Base-by-base conservation (phyloP, 2,113 vertebrate genomes). In the Chionomys nivalis region DNA sequence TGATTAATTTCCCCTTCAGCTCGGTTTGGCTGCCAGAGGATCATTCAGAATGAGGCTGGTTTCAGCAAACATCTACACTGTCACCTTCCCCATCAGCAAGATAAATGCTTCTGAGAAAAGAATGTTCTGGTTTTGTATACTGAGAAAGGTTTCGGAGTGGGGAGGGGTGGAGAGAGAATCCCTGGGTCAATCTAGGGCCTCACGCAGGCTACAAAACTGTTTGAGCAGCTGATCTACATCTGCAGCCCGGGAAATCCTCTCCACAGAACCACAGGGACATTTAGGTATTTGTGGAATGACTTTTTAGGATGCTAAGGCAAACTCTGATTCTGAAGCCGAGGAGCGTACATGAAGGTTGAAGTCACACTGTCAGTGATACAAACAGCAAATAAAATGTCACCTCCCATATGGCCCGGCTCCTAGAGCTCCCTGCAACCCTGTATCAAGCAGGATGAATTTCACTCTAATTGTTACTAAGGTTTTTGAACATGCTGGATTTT, bases 1-100 rank as follows among this genome's bases (percentile, higher is more conserved):
- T 93, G 93, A 96, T 96, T 93, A 91, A 93, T 97, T 89, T 96
- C 88, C 28, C 78, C 55, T 97, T 93, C 81, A 91, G 58, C 66
- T 92, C 91, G 55, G 13, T n/a, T 92, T 89, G 87, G 63, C 87
- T 87, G 81, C 81, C 89, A 94, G 81, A 72, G 75, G 72, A 87
- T 91, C 65, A 42, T 70, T 86, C 92, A 89, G 87, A 87, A 88
- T 90, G 87, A 52, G 66, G 63, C 70, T 44, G 55, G 75, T 95
- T 94, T 96, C 89, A 66, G 87, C 77, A 86, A 94, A 63, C 86
- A 77, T 14, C 8, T 70, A 79, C 44, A 73, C 17, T 42, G 68
- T 16, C 44, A 52, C 81, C 68, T 75, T 93, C 78, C 78, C 77
- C 42, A 70, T 68, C 39, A 70, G 17, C 65, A 83, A 95, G 39